Evolutionary conservation across 2,113 vertebrate species (phyloP).

Genomic region (Nesospiza acunhae): DNA sequence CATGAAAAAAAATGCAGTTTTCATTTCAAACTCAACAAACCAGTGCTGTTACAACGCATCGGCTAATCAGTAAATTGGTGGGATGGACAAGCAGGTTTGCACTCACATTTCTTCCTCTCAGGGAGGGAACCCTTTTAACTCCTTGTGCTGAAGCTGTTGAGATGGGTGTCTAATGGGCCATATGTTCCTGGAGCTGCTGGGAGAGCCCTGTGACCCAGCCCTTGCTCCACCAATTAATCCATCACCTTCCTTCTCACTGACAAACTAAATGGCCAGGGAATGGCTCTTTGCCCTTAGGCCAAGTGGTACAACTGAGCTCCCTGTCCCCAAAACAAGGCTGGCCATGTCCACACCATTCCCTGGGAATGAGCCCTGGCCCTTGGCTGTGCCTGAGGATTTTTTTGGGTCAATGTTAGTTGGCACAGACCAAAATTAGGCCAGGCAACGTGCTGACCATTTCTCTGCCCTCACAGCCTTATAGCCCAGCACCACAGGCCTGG

Average conservation of each 20-base stretch:
- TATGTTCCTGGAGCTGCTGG: not conserved
- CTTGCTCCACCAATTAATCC: slow-evolving; percentile 9
- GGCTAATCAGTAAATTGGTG: not conserved
- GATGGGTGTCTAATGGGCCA: not conserved
- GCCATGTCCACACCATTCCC: not conserved
- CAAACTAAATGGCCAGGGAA: not conserved
- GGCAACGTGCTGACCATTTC: not conserved
- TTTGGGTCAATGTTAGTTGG: not conserved
- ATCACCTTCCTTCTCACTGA: not conserved
- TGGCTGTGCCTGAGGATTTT: not conserved
- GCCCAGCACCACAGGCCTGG: not conserved
- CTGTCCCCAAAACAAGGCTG: not conserved
- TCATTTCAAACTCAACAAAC: not conserved
- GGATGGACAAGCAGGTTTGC: not conserved
- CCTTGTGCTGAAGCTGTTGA: not conserved
- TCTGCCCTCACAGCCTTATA: not conserved
- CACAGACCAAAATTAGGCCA: not conserved
- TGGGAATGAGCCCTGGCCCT: not conserved
- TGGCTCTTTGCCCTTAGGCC: not conserved
- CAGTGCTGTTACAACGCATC: not conserved
- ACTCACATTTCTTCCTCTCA: not conserved
- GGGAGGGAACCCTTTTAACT: not conserved
- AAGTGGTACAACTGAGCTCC: not conserved
- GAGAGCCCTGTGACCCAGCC: slow-evolving; percentile 11
- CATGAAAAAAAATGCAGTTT: fast-evolving